These are phyloP conservation scores for Hycleus phaleratus DNA, from an alignment of 1,140 invertebrate species.

Conservation along the genomic window DNA sequence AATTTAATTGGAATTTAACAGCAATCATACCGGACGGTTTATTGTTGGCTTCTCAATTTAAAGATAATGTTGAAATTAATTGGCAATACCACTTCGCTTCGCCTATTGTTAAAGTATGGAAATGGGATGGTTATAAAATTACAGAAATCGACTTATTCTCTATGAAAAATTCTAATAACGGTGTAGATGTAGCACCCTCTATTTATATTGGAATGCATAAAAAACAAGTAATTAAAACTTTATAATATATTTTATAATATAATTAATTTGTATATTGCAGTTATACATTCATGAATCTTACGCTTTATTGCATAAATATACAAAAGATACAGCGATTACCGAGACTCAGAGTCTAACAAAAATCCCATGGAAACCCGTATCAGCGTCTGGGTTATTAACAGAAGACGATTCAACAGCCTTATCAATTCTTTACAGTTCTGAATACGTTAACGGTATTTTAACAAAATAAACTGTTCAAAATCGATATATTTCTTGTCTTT, in stretches of 20 bases:
- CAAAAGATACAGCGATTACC: slow-evolving; percentile 27
- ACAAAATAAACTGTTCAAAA: slow-evolving; percentile 1
- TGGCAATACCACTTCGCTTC: slow-evolving; percentile 74
- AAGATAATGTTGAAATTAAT: slow-evolving; percentile 46
- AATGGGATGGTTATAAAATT: slow-evolving; percentile 54
- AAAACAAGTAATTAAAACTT: slow-evolving; percentile 33
- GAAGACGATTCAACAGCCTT: slow-evolving; percentile 45
- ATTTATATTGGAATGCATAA: slow-evolving; percentile 84
- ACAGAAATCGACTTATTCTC: slow-evolving; percentile 66
- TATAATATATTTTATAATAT: too few relatives aligned
- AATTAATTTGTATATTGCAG: slow-evolving; percentile 42
- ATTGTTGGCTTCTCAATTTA: slow-evolving; percentile 54
- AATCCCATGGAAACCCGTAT: slow-evolving; percentile 65
- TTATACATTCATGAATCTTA: slow-evolving; percentile 70
- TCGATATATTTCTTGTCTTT: slow-evolving; percentile 10
- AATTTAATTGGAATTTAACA: slow-evolving; percentile 50
- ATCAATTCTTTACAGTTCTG: slow-evolving; percentile 60
- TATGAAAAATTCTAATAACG: slow-evolving; percentile 11
- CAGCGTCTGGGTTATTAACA: slow-evolving; percentile 37
- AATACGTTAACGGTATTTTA: slow-evolving; percentile 57
- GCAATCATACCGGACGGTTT: slow-evolving; percentile 69
- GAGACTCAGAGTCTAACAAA: slow-evolving; percentile 39
- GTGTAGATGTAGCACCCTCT: slow-evolving; percentile 45
- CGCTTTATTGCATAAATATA: slow-evolving; percentile 36
- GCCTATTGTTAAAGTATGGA: slow-evolving; percentile 80